These are phyloP conservation scores for Chaetops frenatus DNA, from an alignment of 2,113 vertebrate genomes.

Conservation along the genomic window DNA sequence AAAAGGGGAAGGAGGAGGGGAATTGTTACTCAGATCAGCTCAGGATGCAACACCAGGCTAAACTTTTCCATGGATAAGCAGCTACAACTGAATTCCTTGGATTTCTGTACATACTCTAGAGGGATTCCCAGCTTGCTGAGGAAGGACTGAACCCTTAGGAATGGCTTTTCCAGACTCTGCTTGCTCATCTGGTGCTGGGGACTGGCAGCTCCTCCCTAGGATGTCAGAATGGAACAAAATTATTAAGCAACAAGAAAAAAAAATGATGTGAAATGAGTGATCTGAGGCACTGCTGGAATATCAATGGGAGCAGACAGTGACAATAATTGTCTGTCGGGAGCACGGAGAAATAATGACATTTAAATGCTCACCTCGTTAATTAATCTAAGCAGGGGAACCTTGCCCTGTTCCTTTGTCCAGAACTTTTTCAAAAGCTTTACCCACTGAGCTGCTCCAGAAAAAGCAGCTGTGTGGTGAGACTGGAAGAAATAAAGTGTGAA, in stretches of 20 bases:
- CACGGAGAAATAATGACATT: not conserved
- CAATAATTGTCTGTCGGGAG: not conserved
- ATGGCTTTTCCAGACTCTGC: not conserved
- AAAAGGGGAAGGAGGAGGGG: too few relatives aligned
- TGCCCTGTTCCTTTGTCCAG: not conserved
- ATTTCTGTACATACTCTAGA: conserved; percentile 35
- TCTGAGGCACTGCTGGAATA: not conserved
- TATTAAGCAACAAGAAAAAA: not conserved
- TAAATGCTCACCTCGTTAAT: not conserved
- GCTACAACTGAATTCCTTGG: not conserved
- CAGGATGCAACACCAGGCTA: not conserved
- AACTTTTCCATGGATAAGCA: not conserved
- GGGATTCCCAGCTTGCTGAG: not conserved
- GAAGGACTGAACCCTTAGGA: not conserved
- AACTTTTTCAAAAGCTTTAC: not conserved
- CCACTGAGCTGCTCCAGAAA: not conserved
- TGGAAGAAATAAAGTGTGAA: not conserved
- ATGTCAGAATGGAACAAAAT: not conserved
- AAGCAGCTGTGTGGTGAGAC: not conserved
- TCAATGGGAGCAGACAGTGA: not conserved
- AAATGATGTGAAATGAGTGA: not conserved
- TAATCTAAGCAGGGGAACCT: not conserved
- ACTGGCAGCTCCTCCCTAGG: conserved; percentile 44
- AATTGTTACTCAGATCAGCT: not conserved
- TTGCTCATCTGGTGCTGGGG: not conserved